These are phyloP conservation scores for Coleophora deauratella DNA, from an alignment of 2,888 invertebrate species.

Conservation along the genomic window DNA sequence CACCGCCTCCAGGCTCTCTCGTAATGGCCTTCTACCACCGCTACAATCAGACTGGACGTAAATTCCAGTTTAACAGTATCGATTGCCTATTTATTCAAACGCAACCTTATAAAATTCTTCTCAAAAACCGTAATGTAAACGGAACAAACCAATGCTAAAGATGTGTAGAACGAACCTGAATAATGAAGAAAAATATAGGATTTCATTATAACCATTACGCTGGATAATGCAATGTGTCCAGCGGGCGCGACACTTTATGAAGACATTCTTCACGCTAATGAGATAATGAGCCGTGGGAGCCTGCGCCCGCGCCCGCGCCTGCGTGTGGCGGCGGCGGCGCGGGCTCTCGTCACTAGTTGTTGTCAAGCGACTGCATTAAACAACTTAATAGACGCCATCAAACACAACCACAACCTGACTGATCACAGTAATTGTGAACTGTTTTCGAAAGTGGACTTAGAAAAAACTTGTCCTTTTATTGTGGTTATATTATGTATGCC, in stretches of 20 bases:
- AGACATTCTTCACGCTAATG: constrained; percentile 65
- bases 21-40: constrained; percentile 31
- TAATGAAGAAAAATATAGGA: constrained; percentile 36
- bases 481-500: too few species aligned
- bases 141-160: background rate
- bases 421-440: too few species aligned
- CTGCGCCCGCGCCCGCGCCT: constrained; percentile 22
- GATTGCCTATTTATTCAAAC: constrained; percentile 20
- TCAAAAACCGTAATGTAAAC: constrained; percentile 25
- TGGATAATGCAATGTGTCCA: constrained; percentile 60
- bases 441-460: too few species aligned
- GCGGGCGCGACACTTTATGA: constrained; percentile 61
- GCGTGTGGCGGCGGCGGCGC: constrained; percentile 10
- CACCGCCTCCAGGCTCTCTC: constrained; percentile 36
- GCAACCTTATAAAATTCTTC: background rate
- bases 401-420: too few species aligned
- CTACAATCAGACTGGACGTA: constrained; percentile 1
- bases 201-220: constrained; percentile 56
- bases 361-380: too few species aligned
- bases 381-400: too few species aligned
- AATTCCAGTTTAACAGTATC: constrained; percentile 8
- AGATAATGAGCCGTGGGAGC: constrained; percentile 58
- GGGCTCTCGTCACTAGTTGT: too few species aligned
- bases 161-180: background rate
- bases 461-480: too few species aligned